Evolutionary conservation across 2,797 vertebrate species (phyloP).

Genomic region (Scomberomorus guttatus): DNA sequence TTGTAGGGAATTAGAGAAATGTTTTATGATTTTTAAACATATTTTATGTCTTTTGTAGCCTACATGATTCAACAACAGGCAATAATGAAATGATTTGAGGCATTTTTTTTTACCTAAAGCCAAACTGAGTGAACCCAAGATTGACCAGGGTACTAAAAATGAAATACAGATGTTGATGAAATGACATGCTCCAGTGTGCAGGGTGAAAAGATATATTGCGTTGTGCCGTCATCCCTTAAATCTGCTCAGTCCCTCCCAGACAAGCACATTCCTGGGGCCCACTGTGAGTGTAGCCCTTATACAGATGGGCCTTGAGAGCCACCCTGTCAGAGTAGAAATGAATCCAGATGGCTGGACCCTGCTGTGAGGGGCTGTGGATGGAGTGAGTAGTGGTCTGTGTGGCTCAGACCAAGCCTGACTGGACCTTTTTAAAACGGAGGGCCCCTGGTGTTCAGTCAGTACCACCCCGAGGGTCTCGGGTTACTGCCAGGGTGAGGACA

Average conservation of each 20-base stretch:
- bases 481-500: conserved; percentile 74
- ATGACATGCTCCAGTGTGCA: conserved; percentile 69
- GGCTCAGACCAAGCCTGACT: conserved; percentile 74
- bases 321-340: conserved; percentile 73
- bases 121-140: conserved; percentile 57
- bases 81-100: conserved; percentile 53
- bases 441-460: conserved; percentile 58
- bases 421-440: conserved; percentile 72
- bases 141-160: conserved; percentile 72
- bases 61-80: conserved; percentile 42
- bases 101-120: conserved; percentile 46
- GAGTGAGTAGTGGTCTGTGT: conserved; percentile 78
- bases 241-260: conserved; percentile 67
- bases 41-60: conserved; percentile 38
- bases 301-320: conserved; percentile 73
- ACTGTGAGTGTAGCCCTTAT: conserved; percentile 67
- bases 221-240: conserved; percentile 70
- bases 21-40: conserved; percentile 24
- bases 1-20: conserved; percentile 17
- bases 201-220: conserved; percentile 70
- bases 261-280: conserved; percentile 76
- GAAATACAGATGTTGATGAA: conserved; percentile 83
- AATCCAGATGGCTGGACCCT: conserved; percentile 82
- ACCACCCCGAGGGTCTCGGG: conserved; percentile 68
- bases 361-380: conserved; percentile 76